Evolutionary conservation across 2,113 vertebrate genomes (phyloP).

Genomic region (Etheostoma cragini): DNA sequence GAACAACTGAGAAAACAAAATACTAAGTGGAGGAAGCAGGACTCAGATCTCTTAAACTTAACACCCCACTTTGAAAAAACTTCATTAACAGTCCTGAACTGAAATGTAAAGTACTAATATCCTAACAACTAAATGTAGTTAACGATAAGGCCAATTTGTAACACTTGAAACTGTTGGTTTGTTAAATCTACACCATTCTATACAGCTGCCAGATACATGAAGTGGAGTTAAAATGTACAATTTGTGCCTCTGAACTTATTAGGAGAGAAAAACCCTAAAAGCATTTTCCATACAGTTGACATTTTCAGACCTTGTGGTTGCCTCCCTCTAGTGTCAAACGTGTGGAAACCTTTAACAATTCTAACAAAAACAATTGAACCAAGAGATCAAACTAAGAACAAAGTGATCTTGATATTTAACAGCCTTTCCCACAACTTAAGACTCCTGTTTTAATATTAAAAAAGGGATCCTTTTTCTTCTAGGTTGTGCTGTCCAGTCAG

Average conservation of each 20-base stretch:
- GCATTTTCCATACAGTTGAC: not conserved
- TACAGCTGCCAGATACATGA: not conserved
- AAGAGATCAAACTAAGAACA: not conserved
- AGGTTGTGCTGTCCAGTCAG: not conserved
- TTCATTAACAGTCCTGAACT: not conserved
- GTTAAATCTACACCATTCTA: not conserved
- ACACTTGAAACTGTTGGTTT: not conserved
- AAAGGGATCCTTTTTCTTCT: not conserved
- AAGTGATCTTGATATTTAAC: no score
- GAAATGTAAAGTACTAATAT: not conserved
- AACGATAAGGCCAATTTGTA: not conserved
- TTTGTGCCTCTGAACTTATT: not conserved
- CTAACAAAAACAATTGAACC: not conserved
- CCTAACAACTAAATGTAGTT: not conserved
- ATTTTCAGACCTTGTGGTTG: slow-evolving; percentile 14
- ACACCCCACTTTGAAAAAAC: no score
- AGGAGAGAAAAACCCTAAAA: not conserved
- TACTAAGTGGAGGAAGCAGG: no score
- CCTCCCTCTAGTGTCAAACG: slow-evolving; percentile 36
- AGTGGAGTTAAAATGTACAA: not conserved
- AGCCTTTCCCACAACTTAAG: no score
- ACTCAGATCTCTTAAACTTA: no score
- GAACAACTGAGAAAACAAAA: no score
- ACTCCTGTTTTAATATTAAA: no score
- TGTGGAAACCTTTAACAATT: not conserved